Evolutionary conservation across 1,140 invertebrate genomes (phyloP).

Genomic region (Parapsyche elsis): DNA sequence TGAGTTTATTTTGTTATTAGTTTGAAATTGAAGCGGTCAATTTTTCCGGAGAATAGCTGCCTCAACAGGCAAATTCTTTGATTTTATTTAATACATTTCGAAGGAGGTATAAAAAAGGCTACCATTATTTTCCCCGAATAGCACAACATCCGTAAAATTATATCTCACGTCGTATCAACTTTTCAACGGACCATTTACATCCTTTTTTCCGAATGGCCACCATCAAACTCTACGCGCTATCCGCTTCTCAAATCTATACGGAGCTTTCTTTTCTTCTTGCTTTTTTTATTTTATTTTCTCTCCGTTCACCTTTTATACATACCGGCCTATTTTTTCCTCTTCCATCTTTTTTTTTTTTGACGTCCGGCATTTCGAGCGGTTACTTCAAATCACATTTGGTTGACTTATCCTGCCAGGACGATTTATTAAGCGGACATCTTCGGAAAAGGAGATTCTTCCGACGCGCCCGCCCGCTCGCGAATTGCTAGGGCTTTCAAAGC

Average conservation of each 20-base stretch:
- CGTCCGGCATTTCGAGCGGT: constrained; percentile 21
- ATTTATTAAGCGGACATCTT: constrained; percentile 45
- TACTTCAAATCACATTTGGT: constrained; percentile 44
- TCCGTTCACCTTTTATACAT: background rate
- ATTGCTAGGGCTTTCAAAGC: constrained; percentile 16
- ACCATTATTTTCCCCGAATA: too few species aligned
- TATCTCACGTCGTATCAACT: background rate
- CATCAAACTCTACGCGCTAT: constrained; percentile 33
- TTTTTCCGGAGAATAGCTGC: too few species aligned
- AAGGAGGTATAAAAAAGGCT: too few species aligned
- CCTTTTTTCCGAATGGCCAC: background rate
- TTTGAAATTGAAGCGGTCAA: too few species aligned
- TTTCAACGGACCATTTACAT: constrained; percentile 26
- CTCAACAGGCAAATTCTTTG: too few species aligned
- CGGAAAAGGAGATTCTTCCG: constrained; percentile 3
- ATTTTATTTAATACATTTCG: too few species aligned
- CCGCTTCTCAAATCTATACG: constrained; percentile 6
- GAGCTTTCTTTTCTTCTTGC: background rate
- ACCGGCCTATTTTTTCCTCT: background rate
- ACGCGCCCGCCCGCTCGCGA: background rate
- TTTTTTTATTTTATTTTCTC: background rate
- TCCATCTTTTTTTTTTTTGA: constrained; percentile 21
- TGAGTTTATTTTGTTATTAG: too few species aligned
- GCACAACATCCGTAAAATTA: constrained; percentile 3
- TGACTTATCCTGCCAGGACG: constrained; percentile 46